Evolutionary conservation across 2,888 invertebrate genomes (phyloP), one percentile per base, ranked within the genome.

Genomic region (Taphrorychus bicolor): DNA sequence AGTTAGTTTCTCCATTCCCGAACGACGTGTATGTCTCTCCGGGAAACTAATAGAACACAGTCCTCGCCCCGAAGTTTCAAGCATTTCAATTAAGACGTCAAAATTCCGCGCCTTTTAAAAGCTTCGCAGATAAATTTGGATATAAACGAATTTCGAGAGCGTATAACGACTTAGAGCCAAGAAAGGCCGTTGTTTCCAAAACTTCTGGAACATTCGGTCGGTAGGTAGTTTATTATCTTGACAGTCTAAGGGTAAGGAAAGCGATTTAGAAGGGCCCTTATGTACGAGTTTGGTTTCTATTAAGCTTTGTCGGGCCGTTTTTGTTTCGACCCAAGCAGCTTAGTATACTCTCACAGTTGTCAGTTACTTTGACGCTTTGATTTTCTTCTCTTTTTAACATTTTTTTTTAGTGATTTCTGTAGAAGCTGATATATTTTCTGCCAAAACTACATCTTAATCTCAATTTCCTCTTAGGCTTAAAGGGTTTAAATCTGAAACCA

Each of bases 61-160:
- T 17, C 45, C 18, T 18, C 45, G 45, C 45, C 45, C 14, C 45
- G 45, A 45, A 45, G 5, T 45, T 2, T 45, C 16, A 45, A 45
- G 45, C 14, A 45, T 45, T 45, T n/a, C 45, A 45, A 45, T 45
- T 45, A 45, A 45, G 18, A 45, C 18, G 45, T 45, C 45, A 18
- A 45, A 45, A 45, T 45, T 45, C 16, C 18, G 32, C 1, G 45
- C n/a, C 45, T 45, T 45, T 45, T 45, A 45, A 45, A 45, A 45
- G 5, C 16, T n/a, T n/a, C 5, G 45, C 3, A 18, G 7, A 32
- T 32, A 32, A 32, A 32, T 32, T 32, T 32, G 32, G n/a, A n/a
- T 32, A 32, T 32, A 32, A 32, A 32, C 32, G 32, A 32, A 32
- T 32, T 32, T 32, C 32, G 32, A 32, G 11, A 32, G 32, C 32